Base-by-base conservation (phyloP, 2,113 vertebrate species). In the Hippocampus mohnikei region DNA sequence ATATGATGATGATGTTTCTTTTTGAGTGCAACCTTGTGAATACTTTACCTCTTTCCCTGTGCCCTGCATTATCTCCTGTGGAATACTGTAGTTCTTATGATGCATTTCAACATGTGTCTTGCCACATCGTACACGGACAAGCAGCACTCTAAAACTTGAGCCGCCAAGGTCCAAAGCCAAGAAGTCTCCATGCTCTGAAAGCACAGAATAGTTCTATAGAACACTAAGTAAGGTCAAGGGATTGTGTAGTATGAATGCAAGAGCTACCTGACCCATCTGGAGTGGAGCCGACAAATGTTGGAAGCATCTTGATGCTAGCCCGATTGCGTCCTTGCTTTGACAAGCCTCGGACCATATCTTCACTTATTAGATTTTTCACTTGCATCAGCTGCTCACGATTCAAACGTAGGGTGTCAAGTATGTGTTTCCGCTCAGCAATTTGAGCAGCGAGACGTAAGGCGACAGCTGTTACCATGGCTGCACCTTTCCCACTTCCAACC, bases 391-490 rank as follows among this genome's bases (percentile, higher is more conserved):
- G 94, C 70, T 95, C 90, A 0, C 42, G 91, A 86, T 88, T 94
- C 82, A 99, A 87, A 16, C 92, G 92, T 33, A 99, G 85, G 0
- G 91, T 72, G 66, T 95, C 93, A 11, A 99, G 88, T 12, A 92
- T 91, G 37, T 87, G 83, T 91, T 96, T 94, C 0, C 95, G 92
- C 29, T 94, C 93, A 2, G 92, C 88, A 3, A 94, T 92, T 68
- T 99, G 96, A 21, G 94, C 91, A 0, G 92, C 96, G 69, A 96
- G 88, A 0, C 97, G 91, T 79, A 96, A 92, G 0, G 96, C 97
- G 75, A 99, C 97, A 0, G 97, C 97, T 0, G 97, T 99, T 75
- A 99, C 97, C 97, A 99, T 99, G 75, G 97, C 97, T 0, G 97
- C 94, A 0, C 97, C 97, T 71, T 99, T 99, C 69, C 95, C 95